Evolutionary conservation across 2,797 vertebrate species (phyloP).

Genomic region (Sebastes jordani): DNA sequence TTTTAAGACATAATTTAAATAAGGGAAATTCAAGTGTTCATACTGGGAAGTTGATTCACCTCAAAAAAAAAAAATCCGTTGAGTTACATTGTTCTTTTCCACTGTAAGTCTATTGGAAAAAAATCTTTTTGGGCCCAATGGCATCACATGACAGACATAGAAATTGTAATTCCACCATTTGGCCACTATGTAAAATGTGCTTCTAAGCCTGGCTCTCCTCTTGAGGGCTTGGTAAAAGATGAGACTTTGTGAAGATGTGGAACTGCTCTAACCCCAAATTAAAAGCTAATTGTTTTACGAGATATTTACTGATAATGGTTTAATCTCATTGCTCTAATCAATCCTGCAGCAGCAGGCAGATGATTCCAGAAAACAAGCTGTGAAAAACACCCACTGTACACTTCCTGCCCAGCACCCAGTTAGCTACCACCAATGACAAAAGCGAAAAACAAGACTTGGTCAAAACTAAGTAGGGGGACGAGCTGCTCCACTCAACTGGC

Average conservation of each 20-base stretch:
- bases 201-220: too few species aligned
- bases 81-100: too few species aligned
- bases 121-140: background rate
- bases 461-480: background rate
- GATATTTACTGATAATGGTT: background rate
- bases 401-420: background rate
- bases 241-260: background rate
- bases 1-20: background rate
- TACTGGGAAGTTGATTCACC: background rate
- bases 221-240: background rate
- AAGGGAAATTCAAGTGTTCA: background rate
- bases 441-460: too few species aligned
- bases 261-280: background rate
- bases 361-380: background rate
- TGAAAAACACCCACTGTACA: background rate
- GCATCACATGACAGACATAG: rapidly evolving
- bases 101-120: background rate
- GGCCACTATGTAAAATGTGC: too few species aligned
- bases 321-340: background rate
- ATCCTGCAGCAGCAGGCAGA: background rate
- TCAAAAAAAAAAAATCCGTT: too few species aligned
- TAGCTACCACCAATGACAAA: background rate
- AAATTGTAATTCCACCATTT: too few species aligned
- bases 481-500: too few species aligned
- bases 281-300: background rate